Base-by-base conservation (phyloP, 2,888 invertebrate species). In the Caenorhabditis panamensis region DNA sequence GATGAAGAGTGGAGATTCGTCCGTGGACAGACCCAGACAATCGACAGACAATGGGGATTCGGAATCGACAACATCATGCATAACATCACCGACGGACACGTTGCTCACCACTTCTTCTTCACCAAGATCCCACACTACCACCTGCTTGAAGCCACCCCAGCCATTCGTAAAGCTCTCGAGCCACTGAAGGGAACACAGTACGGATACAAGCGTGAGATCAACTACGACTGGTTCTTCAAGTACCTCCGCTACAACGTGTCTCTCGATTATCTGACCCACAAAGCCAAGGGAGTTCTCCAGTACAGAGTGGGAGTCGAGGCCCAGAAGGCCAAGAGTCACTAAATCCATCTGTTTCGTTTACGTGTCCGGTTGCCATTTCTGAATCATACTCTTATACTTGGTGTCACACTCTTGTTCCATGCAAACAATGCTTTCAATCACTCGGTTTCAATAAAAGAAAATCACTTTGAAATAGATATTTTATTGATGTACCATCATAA, bases 61-160 rank as follows among this genome's bases (percentile, higher is more conserved):
- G 87, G 87, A 49, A 49, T 87, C 28, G 87, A 87, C 75, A 79
- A 68, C 49, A 69, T 84, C 24, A 82, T 87, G 81, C 87, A 87
- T 71, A 84, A 87, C 77, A 87, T 87, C 77, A 86, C 87, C 8
- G 82, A 87, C 69, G 88, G 89, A 28, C 89, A 89, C 72, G 89
- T 89, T 9, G 89, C 88, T 3, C 89, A 89, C 69, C 89, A 89
- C 78, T 85, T 90, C 79, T 89, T 89, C 87, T 89, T 90, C 84
- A 89, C 89, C 20, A 82, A 83, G 49, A 87, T 89, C 58, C 89
- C 89, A 5, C 89, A 89, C 76, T 89, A 89, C 62, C 84, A 89
- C 66, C 83, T 89, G 37, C 78, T 85, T 63, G 86, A 89, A 49
- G 89, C 89, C 26, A 89, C 89, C 0, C 82, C 85, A 49, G 87